Conservation (phyloP, 1,140 invertebrate genomes). For the Cherax quadricarinatus region DNA sequence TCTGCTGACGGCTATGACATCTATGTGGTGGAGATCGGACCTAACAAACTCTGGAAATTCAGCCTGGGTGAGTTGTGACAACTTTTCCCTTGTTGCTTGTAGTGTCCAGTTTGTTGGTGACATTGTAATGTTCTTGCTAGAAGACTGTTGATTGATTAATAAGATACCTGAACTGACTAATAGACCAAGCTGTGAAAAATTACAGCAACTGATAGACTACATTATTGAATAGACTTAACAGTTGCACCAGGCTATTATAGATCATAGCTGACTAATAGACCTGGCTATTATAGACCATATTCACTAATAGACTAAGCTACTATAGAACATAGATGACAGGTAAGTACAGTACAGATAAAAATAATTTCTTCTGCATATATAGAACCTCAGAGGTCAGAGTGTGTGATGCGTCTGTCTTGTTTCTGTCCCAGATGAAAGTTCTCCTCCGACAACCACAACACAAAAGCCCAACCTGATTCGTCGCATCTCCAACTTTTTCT, state of each 20-base stretch:
- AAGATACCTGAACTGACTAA: no score
- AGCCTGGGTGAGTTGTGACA: conserved; percentile 71
- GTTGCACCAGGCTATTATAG: no score
- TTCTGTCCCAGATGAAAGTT: conserved; percentile 29
- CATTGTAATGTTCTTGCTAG: background rate
- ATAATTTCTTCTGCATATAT: no score
- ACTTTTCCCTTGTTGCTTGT: background rate
- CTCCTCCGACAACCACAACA: background rate
- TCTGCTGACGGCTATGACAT: conserved; percentile 82
- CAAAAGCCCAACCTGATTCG: conserved; percentile 8
- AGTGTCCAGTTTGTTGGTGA: background rate
- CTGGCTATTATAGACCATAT: no score
- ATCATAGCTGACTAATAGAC: no score
- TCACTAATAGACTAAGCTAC: no score
- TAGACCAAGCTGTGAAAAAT: no score
- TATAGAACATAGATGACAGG: no score
- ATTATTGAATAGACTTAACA: no score
- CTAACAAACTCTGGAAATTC: conserved; percentile 83
- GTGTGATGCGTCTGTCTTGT: background rate
- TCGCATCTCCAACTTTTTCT: conserved; percentile 34
- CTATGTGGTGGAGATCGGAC: conserved; percentile 86
- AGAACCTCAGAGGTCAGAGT: background rate
- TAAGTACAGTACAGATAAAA: no score
- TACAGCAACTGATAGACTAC: no score
- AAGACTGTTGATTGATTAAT: no score